These are phyloP conservation scores for Yponomeuta cagnagella DNA, from an alignment of 2,888 invertebrate species.

Conservation along the genomic window DNA sequence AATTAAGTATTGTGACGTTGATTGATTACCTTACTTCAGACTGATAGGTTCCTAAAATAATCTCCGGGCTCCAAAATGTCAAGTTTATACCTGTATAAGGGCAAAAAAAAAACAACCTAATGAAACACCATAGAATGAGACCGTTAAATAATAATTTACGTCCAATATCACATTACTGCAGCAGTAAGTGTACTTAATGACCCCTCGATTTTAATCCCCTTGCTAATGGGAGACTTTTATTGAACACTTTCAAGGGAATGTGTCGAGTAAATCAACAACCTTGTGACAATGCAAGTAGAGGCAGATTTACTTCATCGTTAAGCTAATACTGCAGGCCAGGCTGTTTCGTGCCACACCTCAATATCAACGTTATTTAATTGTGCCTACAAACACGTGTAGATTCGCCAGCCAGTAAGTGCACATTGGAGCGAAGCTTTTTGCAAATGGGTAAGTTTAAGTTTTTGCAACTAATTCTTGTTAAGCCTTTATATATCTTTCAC, in stretches of 20 bases:
- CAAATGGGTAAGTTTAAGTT: no score
- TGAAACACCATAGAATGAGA: not conserved
- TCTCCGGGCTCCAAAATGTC: not conserved
- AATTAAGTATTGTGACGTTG: no score
- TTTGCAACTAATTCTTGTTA: not conserved
- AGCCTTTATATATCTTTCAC: not conserved
- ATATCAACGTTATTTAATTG: no score
- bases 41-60: no score
- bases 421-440: no score
- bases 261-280: not conserved
- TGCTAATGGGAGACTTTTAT: not conserved
- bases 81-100: not conserved
- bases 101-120: not conserved
- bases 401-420: no score
- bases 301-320: not conserved
- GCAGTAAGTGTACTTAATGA: not conserved
- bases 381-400: no score
- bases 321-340: not conserved
- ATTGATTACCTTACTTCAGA: not conserved
- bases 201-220: not conserved
- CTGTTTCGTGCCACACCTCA: not conserved
- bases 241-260: not conserved
- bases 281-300: not conserved
- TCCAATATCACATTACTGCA: not conserved
- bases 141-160: not conserved